phyloP scores from a whole-genome alignment of 37 sponge, comb jelly and placozoan genomes.

The Theonella swinhoei region DNA sequence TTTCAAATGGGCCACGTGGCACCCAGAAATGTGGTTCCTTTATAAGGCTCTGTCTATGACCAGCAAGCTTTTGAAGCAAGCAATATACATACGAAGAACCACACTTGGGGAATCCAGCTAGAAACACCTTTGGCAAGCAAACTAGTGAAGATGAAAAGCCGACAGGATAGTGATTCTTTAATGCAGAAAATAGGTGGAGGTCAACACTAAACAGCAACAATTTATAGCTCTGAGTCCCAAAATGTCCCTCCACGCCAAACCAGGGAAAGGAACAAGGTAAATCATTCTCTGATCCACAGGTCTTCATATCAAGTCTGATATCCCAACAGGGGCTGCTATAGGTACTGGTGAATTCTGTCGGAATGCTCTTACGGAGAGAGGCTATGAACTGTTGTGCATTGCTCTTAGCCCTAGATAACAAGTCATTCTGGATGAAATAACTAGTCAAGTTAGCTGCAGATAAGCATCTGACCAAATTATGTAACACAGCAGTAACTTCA shows the following conservation, averaged over 20 bases:
- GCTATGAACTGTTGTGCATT: not conserved
- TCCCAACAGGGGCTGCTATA: constrained; percentile 2
- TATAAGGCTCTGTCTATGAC: not conserved
- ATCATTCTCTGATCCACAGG: too few species aligned
- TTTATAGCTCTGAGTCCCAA: not conserved
- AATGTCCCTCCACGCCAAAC: not conserved
- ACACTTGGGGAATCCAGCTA: constrained; percentile 10
- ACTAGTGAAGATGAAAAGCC: not conserved
- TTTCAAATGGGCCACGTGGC: not conserved
- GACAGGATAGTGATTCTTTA: not conserved
- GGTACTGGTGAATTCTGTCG: not conserved
- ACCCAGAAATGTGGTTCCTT: constrained; percentile 11
- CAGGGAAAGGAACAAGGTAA: not conserved
- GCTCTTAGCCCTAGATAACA: not conserved
- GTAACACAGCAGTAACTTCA: not conserved
- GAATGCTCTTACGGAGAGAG: not conserved
- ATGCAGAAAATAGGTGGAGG: not conserved
- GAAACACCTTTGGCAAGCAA: not conserved
- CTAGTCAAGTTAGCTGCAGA: not conserved
- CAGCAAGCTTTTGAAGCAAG: not conserved
- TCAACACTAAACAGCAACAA: not conserved
- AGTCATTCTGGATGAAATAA: not conserved
- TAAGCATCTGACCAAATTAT: not conserved
- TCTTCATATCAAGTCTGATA: not conserved
- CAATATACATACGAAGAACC: not conserved